Evolutionary conservation across 2,888 invertebrate species (phyloP), one percentile per base, ranked within the genome.

Genomic region (Ernsta delagoae): DNA sequence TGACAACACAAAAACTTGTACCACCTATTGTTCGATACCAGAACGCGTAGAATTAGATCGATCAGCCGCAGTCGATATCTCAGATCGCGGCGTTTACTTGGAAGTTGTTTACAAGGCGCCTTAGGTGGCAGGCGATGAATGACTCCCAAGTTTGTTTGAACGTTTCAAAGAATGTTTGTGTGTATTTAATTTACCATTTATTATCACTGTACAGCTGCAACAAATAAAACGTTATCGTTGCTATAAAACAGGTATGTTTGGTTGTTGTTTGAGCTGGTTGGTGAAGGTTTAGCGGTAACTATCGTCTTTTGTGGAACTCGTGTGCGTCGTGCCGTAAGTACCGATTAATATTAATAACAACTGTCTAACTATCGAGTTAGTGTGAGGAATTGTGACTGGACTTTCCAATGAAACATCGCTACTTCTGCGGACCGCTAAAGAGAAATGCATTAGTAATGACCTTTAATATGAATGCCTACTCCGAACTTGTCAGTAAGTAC

Each of bases 391-490:
- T 65, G 59, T 65, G 65, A 65, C 59, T 50, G n/a, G 59, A 65
- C 65, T 65, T 65, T 65, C 65, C 65, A 65, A 65, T 65, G 59
- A 39, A 39, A 31, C 48, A 59, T 50, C 59, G 65, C 48, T 50
- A 59, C 24, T 24, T 24, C 24, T 24, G 24, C 39, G 48, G 41
- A 50, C 36, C 48, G 57, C 56, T 50, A 65, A 59, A 65, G 65
- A 65, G 65, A 65, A 65, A 65, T 65, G 65, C 59, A 65, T 65
- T 59, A 50, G 59, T 65, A 65, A 65, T 65, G 65, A 65, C 65
- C 65, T 65, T 65, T 59, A 65, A 65, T 65, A 39, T 65, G 59
- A 50, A 59, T 31, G 59, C 50, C 36, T 65, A 65, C 65, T 34
- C 4, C 59, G 65, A 65, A 65, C 59, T n/a, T 65, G 50, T 65